Conservation (phyloP, 1,140 invertebrate species). For the Periplaneta americana region DNA sequence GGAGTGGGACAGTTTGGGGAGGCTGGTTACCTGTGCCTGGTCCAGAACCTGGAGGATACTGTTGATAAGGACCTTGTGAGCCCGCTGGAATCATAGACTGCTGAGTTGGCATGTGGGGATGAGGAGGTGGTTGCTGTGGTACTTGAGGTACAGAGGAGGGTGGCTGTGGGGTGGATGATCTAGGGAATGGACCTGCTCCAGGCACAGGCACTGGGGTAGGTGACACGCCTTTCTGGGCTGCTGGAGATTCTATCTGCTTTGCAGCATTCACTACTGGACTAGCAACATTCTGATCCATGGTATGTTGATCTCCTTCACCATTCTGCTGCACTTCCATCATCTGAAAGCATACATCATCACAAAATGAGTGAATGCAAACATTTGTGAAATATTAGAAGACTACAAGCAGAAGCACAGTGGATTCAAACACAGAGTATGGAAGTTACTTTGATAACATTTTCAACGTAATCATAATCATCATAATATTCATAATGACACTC, state of each 20-base stretch:
- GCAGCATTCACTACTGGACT: background rate
- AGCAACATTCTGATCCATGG: background rate
- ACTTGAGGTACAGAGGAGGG: background rate
- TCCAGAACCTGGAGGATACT: background rate
- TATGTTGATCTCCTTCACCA: background rate
- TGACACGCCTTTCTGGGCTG: background rate
- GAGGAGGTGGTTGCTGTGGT: background rate
- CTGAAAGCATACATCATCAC: background rate
- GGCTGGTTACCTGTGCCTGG: background rate
- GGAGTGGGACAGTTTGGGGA: conserved; percentile 10
- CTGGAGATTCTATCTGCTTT: conserved; percentile 1
- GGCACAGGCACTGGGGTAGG: background rate
- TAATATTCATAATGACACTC: no score
- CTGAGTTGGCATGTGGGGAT: background rate
- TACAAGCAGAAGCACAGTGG: no score
- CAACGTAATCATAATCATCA: no score
- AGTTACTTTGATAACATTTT: no score
- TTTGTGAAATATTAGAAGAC: no score
- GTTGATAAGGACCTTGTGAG: conserved; percentile 1
- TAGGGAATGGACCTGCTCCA: background rate
- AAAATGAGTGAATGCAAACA: no score
- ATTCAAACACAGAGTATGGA: no score
- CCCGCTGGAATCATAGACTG: background rate
- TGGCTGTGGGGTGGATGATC: conserved; percentile 1
- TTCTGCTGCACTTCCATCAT: background rate